These are phyloP conservation scores for Clitarchus hookeri DNA, from an alignment of 2,888 invertebrate species.

Conservation along the genomic window DNA sequence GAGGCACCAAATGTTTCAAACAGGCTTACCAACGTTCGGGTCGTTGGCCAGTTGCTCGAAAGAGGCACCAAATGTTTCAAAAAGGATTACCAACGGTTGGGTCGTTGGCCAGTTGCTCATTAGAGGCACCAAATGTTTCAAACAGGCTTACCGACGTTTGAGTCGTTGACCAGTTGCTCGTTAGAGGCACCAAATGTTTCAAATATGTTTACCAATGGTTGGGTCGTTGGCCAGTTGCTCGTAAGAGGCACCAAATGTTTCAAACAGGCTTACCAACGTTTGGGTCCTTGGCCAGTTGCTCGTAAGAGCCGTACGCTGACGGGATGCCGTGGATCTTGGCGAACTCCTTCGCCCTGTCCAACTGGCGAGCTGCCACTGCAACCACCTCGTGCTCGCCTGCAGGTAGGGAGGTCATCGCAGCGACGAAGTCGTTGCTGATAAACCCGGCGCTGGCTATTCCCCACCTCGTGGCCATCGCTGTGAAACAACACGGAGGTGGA, in stretches of 20 bases:
- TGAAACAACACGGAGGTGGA: not conserved
- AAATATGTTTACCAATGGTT: no score
- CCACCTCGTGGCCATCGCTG: slow-evolving; percentile 74
- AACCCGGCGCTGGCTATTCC: slow-evolving; percentile 84
- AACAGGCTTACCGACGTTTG: no score
- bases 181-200: slow-evolving; percentile 67
- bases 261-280: no score
- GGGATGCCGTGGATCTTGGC: slow-evolving; percentile 73
- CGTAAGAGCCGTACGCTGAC: slow-evolving; percentile 76
- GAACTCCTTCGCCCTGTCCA: slow-evolving; percentile 75
- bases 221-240: slow-evolving; percentile 69
- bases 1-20: slow-evolving; percentile 54
- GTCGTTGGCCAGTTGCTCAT: slow-evolving; percentile 71
- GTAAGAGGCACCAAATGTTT: slow-evolving; percentile 59
- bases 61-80: slow-evolving; percentile 54
- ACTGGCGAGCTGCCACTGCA: slow-evolving; percentile 78
- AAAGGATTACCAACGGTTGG: no score
- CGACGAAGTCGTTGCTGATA: slow-evolving; percentile 84
- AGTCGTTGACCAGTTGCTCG: slow-evolving; percentile 68
- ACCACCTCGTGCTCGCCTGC: slow-evolving; percentile 70
- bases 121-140: slow-evolving; percentile 61
- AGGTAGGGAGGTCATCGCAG: slow-evolving; percentile 69
- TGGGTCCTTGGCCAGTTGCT: slow-evolving; percentile 68
- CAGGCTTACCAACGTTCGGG: no score
- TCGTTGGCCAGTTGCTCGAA: slow-evolving; percentile 75